phyloP scores from a whole-genome alignment of 2,888 invertebrate genomes.

The Charanyca ferruginea region DNA sequence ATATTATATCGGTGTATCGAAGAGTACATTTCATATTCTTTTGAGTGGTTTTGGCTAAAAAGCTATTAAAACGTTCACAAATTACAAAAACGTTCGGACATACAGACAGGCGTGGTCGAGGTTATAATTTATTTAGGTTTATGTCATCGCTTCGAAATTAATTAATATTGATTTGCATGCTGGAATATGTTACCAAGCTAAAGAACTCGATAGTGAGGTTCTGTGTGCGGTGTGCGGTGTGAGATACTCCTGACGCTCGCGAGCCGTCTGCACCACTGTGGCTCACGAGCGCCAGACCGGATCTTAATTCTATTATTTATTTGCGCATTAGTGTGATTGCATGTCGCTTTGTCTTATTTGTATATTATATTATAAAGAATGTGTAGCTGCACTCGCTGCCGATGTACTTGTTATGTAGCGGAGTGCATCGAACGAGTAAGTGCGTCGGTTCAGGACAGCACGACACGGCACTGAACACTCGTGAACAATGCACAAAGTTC shows the following conservation, averaged over 20 bases:
- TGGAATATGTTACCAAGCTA: background rate
- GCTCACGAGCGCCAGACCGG: too few species aligned
- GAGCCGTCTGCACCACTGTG: too few species aligned
- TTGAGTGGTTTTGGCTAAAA: background rate
- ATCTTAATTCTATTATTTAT: background rate
- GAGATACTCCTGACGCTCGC: background rate
- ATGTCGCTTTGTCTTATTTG: conserved; percentile 42
- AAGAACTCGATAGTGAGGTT: background rate
- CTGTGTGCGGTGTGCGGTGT: conserved; percentile 11
- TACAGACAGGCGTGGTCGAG: conserved; percentile 23
- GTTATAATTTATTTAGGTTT: conserved; percentile 2
- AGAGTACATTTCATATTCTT: background rate
- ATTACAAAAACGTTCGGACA: conserved; percentile 17
- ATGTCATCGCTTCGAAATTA: conserved; percentile 14
- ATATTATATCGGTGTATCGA: background rate
- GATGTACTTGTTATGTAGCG: background rate
- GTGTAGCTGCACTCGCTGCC: background rate
- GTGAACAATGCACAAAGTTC: too few species aligned
- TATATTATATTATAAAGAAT: background rate
- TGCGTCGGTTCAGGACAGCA: too few species aligned
- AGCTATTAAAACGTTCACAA: background rate
- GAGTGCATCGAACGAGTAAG: background rate
- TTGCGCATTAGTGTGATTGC: conserved; percentile 27
- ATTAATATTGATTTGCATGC: conserved; percentile 26
- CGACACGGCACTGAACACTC: too few species aligned